Evolutionary conservation across 2,113 vertebrate genomes (phyloP).

Genomic region (Bos javanicus): DNA sequence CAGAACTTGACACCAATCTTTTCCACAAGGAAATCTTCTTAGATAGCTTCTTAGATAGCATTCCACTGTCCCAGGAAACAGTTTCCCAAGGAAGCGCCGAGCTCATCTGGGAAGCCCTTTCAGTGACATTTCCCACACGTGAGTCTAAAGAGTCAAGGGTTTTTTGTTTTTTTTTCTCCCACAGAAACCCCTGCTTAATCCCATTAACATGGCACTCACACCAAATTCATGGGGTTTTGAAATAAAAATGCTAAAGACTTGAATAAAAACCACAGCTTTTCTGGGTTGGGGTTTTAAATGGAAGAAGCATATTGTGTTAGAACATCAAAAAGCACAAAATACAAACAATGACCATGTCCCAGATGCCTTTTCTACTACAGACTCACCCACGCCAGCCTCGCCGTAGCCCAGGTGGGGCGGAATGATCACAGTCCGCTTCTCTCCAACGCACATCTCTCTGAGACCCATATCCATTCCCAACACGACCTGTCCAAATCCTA

Average conservation of each 20-base stretch:
- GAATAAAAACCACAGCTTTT: neutral
- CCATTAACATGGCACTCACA: neutral
- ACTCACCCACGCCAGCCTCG: slow-evolving; percentile 95
- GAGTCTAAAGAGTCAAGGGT: neutral
- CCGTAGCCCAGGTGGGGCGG: slow-evolving; percentile 97
- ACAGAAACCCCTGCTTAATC: neutral
- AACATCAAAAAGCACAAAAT: neutral
- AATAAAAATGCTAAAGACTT: neutral
- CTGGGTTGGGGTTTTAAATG: neutral
- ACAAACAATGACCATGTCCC: neutral
- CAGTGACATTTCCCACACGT: neutral
- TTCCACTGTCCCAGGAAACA: neutral
- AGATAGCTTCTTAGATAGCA: neutral
- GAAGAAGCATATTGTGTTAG: neutral
- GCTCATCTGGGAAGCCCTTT: neutral
- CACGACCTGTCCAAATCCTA: slow-evolving; percentile 95
- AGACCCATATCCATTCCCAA: slow-evolving; percentile 96
- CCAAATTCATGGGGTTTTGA: neutral
- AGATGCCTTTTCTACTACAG: neutral
- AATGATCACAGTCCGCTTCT: slow-evolving; percentile 89
- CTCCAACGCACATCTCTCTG: slow-evolving; percentile 94
- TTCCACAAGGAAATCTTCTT: neutral
- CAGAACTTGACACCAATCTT: neutral
- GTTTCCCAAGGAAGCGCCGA: neutral
- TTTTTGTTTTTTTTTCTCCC: neutral